Percentiles rank a stretch among this genome's conserved stretches.
phyloP scores from a whole-genome alignment of 1,140 invertebrate genomes.

The Nasonia giraulti region DNA sequence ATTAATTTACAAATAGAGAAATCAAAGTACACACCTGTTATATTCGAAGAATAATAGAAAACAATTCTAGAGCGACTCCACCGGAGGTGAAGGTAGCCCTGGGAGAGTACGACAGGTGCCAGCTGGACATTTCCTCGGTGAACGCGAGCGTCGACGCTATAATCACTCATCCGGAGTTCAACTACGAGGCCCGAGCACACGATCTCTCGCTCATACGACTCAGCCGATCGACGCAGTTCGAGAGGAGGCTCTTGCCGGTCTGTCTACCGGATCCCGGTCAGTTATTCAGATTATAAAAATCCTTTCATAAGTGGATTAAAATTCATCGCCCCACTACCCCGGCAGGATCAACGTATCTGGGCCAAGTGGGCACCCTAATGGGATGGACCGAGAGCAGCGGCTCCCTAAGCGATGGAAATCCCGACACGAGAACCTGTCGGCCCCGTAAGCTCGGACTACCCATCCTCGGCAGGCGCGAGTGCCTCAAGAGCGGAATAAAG shows the following conservation, averaged over 20 bases:
- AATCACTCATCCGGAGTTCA: slow-evolving; percentile 74
- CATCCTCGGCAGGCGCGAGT: slow-evolving; percentile 70
- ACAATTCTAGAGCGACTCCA: slow-evolving; percentile 65
- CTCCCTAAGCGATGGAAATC: not conserved
- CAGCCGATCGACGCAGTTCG: slow-evolving; percentile 73
- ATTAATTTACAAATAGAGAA: no score
- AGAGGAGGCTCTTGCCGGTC: slow-evolving; percentile 75
- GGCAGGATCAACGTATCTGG: slow-evolving; percentile 73
- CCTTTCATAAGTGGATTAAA: no score
- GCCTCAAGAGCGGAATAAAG: slow-evolving; percentile 66
- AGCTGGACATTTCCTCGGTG: slow-evolving; percentile 70
- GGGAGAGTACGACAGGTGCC: slow-evolving; percentile 75
- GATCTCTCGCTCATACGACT: slow-evolving; percentile 79
- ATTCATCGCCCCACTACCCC: not conserved
- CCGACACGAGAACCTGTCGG: slow-evolving; percentile 61
- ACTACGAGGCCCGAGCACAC: slow-evolving; percentile 72
- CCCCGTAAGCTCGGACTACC: slow-evolving; percentile 74
- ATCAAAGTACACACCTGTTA: no score
- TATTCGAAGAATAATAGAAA: not conserved
- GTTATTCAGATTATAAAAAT: slow-evolving; percentile 34
- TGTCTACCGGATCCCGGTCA: slow-evolving; percentile 76
- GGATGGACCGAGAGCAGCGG: slow-evolving; percentile 73
- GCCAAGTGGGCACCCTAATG: slow-evolving; percentile 75
- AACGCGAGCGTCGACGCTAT: slow-evolving; percentile 73
- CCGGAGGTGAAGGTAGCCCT: slow-evolving; percentile 74